Percentiles rank a stretch among this genome's conserved stretches.
Evolutionary conservation across 2,797 vertebrate genomes (phyloP).

Genomic region (Molossus alvarezi): DNA sequence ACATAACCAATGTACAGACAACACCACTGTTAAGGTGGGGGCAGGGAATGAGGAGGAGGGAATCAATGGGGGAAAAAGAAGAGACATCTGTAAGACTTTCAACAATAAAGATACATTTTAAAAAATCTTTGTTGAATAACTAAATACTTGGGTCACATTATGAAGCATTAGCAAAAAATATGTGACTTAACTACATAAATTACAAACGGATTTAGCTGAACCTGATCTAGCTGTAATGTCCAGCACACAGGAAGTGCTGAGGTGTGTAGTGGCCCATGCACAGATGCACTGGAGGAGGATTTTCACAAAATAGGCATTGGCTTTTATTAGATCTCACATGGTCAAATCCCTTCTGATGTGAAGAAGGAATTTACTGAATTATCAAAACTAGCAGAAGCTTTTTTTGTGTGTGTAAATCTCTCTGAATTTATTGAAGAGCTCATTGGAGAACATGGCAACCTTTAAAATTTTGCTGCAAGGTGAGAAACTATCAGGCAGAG

Average conservation of each 20-base stretch:
- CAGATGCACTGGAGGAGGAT: not conserved
- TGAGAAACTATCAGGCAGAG: constrained; percentile 69
- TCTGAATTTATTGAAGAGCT: constrained; percentile 69
- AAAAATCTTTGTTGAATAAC: constrained; percentile 28
- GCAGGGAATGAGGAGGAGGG: no score
- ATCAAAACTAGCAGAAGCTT: constrained; percentile 63
- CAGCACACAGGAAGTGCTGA: not conserved
- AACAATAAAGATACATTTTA: not conserved
- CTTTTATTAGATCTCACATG: constrained; percentile 76
- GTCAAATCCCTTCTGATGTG: constrained; percentile 35
- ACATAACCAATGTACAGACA: no score
- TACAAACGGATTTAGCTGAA: constrained; percentile 76
- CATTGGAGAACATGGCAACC: constrained; percentile 32
- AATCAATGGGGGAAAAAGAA: no score
- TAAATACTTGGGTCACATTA: constrained; percentile 10
- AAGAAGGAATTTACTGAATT: constrained; percentile 76
- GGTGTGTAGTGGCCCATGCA: constrained; percentile 63
- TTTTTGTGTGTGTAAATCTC: constrained; percentile 59
- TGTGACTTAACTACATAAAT: constrained; percentile 48
- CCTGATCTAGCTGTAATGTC: constrained; percentile 56
- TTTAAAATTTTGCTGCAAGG: constrained; percentile 73
- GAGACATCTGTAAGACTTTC: no score
- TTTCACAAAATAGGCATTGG: constrained; percentile 66
- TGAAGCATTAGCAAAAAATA: constrained; percentile 45
- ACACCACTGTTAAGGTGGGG: no score